Base-by-base conservation (phyloP, 1,140 invertebrate genomes). In the Battus philenor region DNA sequence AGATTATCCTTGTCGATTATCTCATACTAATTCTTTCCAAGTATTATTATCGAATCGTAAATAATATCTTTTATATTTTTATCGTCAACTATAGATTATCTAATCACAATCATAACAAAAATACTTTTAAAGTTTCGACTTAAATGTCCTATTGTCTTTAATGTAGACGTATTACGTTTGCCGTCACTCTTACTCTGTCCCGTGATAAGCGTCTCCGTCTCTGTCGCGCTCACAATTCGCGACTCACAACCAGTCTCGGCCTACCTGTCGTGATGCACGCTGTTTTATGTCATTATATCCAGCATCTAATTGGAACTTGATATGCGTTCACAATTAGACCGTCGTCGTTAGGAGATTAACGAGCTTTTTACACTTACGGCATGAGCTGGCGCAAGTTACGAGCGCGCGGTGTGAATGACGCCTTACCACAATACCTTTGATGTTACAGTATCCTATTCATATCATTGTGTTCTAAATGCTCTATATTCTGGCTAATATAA, bases 301-400 rank as follows among this genome's bases (percentile, higher is more conserved):
- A 50, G 54, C 51, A 63, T 74, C 70, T 82, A 82, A 82, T 82
- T 78, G 73, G 71, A 77, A 72, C 59, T 70, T 72, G 77, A 79
- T 77, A 82, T 75, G 70, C 68, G 67, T 75, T 60, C 57, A 75
- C 71, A 74, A 76, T 76, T 70, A 79, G 53, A 69, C 54, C 56
- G 54, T 54, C 55, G 59, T 74, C 65, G 68, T 80, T 68, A 61
- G 38, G 38, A 41, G 61, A 71, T 75, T 71, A 77, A 81, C 68
- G 70, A 77, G 72, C 63, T 75, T 78, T 72, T 78, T 78, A 72
- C 60, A 57, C 54, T 60, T 50, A 38, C 11, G 29, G 29, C 50
- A 22, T 13, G 16, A n/a, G 34, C 1, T 54, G 48, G 52, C 38
- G 1, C 44, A 38, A 50, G 30, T 43, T 12, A 39, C 7, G 33